Percentiles rank a stretch among this genome's conserved stretches.
Conservation (phyloP, 2,888 invertebrate species). For the Cataglyphis livida region DNA sequence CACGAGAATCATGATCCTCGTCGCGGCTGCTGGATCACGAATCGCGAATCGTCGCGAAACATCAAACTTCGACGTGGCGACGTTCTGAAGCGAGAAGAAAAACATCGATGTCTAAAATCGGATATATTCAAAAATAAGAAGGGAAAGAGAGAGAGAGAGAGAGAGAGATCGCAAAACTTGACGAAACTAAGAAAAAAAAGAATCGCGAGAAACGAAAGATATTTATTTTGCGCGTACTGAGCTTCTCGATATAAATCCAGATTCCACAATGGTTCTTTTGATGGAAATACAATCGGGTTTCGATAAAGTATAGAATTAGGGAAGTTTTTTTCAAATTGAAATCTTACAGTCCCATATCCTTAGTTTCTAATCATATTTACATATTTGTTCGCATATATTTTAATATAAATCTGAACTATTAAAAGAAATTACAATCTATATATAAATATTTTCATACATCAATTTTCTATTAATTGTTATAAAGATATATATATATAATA, state of each 20-base stretch:
- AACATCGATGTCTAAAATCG: conserved; percentile 35
- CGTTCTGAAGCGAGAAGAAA: conserved; percentile 6
- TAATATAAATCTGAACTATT: background rate
- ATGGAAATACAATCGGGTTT: background rate
- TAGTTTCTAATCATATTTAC: background rate
- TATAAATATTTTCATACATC: background rate
- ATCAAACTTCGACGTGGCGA: conserved; percentile 46
- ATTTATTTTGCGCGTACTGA: conserved; percentile 36
- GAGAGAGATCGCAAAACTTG: background rate
- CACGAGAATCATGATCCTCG: conserved; percentile 74
- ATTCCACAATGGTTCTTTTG: background rate
- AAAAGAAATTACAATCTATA: background rate
- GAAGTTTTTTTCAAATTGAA: background rate
- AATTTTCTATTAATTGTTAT: background rate
- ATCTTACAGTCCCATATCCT: background rate
- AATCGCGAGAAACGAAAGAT: background rate
- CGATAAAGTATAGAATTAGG: background rate
- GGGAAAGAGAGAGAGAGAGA: background rate
- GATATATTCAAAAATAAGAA: background rate
- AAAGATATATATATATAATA: background rate
- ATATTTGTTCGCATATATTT: background rate
- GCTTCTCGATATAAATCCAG: conserved; percentile 31
- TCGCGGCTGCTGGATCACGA: conserved; percentile 71
- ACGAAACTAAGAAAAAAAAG: background rate
- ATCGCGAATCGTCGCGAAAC: conserved; percentile 52